Evolutionary conservation across 1,140 invertebrate genomes (phyloP).

Genomic region (Drosophila bifasciata): DNA sequence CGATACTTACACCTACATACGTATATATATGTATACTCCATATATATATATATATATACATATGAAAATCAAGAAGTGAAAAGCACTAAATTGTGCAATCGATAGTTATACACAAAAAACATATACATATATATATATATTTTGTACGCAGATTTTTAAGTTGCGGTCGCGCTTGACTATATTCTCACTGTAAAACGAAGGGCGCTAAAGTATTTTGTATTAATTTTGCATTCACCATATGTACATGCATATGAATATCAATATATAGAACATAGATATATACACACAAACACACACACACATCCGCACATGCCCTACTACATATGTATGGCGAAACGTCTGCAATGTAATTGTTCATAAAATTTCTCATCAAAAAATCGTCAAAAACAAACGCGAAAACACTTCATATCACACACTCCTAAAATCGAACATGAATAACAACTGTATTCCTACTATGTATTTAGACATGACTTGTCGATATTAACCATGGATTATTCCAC

Average conservation of each 20-base stretch:
- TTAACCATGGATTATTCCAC: no score
- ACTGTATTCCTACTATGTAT: conserved; percentile 4
- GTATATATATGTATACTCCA: conserved; percentile 27
- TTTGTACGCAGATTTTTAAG: conserved; percentile 41
- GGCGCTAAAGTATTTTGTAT: no score
- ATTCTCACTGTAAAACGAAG: no score
- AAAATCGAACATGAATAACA: not conserved
- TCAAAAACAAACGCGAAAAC: no score
- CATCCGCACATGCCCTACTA: no score
- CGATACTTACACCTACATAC: conserved; percentile 30
- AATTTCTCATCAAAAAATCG: no score
- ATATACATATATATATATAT: conserved; percentile 28
- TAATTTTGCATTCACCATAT: conserved; percentile 60
- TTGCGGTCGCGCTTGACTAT: no score
- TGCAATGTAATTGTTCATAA: no score
- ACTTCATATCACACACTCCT: conserved; percentile 32
- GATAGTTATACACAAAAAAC: conserved; percentile 14
- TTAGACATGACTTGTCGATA: no score
- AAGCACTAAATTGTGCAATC: conserved; percentile 6
- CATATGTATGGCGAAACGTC: no score
- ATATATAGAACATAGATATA: conserved; percentile 10
- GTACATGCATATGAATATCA: conserved; percentile 1
- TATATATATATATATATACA: conserved; percentile 20
- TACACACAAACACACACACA: not conserved
- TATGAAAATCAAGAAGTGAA: conserved; percentile 41